Evolutionary conservation across 2,797 vertebrate species (phyloP), one percentile per base, ranked within the genome.

Genomic region (Acipenser transmontanus): DNA sequence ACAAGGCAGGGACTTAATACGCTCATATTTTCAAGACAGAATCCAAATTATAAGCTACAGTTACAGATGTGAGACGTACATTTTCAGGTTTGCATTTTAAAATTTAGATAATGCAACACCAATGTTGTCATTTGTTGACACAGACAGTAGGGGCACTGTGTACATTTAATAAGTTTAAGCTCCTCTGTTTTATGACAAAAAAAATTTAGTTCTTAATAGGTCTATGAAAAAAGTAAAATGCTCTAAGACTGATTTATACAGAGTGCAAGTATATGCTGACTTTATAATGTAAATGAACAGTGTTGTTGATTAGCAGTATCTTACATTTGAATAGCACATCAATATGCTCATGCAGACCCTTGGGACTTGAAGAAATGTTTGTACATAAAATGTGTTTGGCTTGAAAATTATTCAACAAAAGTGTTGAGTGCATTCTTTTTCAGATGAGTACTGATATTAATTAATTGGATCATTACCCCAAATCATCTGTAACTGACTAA

Each of bases 271-370:
- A 77, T 80, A 79, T 17, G 1, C 62, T 71, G 64, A 57, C 76
- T 81, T 79, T 80, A 76, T 80, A 74, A 82, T 81, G 77, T 79
- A 83, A 82, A 81, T 83, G 73, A 80, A 74, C 60, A 4, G 71
- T 70, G 74, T 71, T 72, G 72, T 78, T 84, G 80, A 85, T 87
- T 86, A 86, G 77, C 64, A 63, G 70, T 70, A 69, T 77, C 65
- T 83, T 81, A 80, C 73, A 81, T 83, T 79, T 80, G 76, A 74
- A 52, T 74, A 75, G 78, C 82, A 84, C 75, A 82, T 76, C 77
- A 75, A 74, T 64, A 64, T 71, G 74, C 73, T 77, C 72, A 73
- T 59, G 70, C 77, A 76, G 71, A 47, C 77, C 75, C 78, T 12
- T 68, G 73, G 73, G 78, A 81, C 69, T 9, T 64, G 49, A 65